phyloP scores from a whole-genome alignment of 2,113 vertebrate genomes.

The Lophotis ruficrista region DNA sequence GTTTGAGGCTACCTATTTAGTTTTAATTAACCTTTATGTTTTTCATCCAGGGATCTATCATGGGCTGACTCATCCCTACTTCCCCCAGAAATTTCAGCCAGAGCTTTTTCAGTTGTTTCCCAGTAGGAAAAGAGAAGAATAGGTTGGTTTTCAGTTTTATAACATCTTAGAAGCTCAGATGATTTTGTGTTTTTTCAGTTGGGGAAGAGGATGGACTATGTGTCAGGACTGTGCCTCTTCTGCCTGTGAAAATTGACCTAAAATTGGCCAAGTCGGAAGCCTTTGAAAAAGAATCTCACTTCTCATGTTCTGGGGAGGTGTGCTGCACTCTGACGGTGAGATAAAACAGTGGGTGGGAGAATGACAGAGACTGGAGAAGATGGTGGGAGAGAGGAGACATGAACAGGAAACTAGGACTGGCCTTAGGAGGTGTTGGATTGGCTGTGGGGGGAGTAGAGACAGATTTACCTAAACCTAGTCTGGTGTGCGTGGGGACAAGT shows the following conservation, averaged over 20 bases:
- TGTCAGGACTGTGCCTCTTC: background rate
- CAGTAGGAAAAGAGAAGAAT: background rate
- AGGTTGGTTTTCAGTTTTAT: background rate
- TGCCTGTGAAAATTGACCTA: slow-evolving; percentile 27
- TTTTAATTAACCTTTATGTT: background rate
- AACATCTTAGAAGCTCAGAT: background rate
- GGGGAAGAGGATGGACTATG: background rate
- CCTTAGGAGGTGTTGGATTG: background rate
- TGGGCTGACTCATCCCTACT: background rate
- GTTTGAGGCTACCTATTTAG: background rate
- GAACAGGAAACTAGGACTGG: slow-evolving; percentile 23
- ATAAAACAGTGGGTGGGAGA: slow-evolving; percentile 1
- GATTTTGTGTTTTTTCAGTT: background rate
- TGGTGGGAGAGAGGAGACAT: background rate
- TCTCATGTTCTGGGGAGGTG: background rate
- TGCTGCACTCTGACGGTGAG: slow-evolving; percentile 10
- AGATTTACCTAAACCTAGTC: background rate
- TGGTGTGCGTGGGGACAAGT: background rate
- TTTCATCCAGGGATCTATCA: background rate
- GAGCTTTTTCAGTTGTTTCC: background rate
- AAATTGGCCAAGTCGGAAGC: slow-evolving; percentile 22
- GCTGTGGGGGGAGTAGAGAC: background rate
- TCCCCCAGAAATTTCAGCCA: background rate
- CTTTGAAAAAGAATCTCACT: background rate
- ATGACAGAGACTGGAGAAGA: background rate